phyloP scores from a whole-genome alignment of 2,888 invertebrate species.

The Mongoloraphidia duomilia region DNA sequence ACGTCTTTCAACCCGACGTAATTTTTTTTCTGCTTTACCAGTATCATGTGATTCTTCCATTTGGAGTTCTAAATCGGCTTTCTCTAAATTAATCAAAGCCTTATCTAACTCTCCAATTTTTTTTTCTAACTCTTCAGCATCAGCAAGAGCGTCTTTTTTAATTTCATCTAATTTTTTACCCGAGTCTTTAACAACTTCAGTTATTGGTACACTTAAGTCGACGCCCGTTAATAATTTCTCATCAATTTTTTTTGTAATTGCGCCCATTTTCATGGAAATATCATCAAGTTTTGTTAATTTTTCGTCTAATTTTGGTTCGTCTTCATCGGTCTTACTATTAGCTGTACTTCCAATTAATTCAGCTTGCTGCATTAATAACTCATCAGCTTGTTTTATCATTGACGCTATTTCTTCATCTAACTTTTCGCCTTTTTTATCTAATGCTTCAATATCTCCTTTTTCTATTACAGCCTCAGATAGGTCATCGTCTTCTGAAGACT shows the following conservation, averaged over 20 bases:
- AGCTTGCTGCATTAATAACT: no score
- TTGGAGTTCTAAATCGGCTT: slow-evolving; percentile 18
- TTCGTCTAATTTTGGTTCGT: no score
- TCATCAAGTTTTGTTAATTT: no score
- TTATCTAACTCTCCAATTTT: slow-evolving; percentile 28
- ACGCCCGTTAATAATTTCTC: no score
- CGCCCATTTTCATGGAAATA: no score
- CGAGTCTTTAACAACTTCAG: slow-evolving; percentile 1
- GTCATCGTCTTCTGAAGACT: slow-evolving; percentile 29
- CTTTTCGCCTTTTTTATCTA: no score
- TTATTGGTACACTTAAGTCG: not conserved
- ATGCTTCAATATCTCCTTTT: slow-evolving; percentile 16
- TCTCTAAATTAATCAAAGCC: slow-evolving; percentile 27
- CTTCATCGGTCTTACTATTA: no score
- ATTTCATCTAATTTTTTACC: slow-evolving; percentile 7
- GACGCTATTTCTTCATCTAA: no score
- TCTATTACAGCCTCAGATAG: slow-evolving; percentile 9
- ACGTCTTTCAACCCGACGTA: slow-evolving; percentile 32
- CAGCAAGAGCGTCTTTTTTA: slow-evolving; percentile 17
- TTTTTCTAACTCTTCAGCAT: slow-evolving; percentile 25
- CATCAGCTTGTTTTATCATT: no score
- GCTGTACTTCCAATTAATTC: no score
- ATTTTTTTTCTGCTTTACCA: slow-evolving; percentile 25
- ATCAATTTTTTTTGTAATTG: no score
- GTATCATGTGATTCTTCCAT: slow-evolving; percentile 7